Evolutionary conservation across 2,797 vertebrate species (phyloP).

Genomic region (Hypotaenidia okinawae): DNA sequence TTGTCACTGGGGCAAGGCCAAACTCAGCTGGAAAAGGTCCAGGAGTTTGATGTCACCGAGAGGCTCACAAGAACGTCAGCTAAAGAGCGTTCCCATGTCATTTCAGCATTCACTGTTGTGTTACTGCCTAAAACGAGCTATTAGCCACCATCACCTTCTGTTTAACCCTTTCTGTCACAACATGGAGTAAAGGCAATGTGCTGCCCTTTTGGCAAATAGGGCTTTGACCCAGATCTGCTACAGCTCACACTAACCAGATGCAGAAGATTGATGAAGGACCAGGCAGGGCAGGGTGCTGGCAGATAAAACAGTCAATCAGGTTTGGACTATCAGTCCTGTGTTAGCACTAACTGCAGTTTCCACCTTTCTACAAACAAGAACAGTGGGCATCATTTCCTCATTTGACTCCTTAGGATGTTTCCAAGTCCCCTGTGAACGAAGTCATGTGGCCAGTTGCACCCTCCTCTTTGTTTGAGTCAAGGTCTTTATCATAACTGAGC

Average conservation of each 20-base stretch:
- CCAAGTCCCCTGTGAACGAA: background rate
- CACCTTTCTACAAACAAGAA: background rate
- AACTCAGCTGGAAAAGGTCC: slow-evolving; percentile 34
- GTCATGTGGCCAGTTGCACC: background rate
- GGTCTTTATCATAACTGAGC: background rate
- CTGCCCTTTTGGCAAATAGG: rapidly evolving
- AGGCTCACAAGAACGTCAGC: slow-evolving; percentile 38
- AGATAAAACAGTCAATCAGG: background rate
- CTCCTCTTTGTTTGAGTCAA: background rate
- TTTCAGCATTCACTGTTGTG: background rate
- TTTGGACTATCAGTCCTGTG: background rate
- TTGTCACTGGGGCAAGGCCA: slow-evolving; percentile 71
- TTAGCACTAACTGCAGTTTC: background rate
- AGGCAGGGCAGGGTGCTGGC: background rate
- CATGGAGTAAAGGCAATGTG: background rate
- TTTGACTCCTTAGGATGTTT: background rate
- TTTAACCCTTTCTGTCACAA: slow-evolving; percentile 6
- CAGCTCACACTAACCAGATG: background rate
- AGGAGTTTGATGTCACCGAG: slow-evolving; percentile 60
- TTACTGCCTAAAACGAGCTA: background rate
- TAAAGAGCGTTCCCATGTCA: slow-evolving; percentile 36
- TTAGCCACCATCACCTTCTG: background rate
- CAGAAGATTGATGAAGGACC: background rate
- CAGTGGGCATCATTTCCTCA: background rate
- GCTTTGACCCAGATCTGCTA: background rate